Conservation (phyloP, 2,797 vertebrate genomes). For the Malurus splendens region DNA sequence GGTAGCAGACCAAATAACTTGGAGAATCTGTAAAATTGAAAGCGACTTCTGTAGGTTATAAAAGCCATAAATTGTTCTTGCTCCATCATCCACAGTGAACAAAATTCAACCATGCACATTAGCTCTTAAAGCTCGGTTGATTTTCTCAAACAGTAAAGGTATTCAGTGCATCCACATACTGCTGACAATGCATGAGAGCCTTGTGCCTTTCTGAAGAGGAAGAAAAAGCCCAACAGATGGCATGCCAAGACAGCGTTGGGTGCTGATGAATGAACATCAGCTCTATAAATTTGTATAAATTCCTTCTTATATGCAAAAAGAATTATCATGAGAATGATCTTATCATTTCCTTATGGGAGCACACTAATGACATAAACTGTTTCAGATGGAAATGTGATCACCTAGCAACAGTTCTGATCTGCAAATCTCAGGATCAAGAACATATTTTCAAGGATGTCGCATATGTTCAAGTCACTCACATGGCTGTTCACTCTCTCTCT, state of each 20-base stretch:
- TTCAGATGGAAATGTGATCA: neutral
- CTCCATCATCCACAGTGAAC: neutral
- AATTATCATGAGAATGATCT: neutral
- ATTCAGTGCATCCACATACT: neutral
- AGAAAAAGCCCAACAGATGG: neutral
- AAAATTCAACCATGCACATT: neutral
- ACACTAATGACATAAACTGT: neutral
- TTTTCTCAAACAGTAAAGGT: neutral
- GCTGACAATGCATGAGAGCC: neutral
- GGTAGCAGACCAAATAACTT: neutral
- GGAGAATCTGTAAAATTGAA: neutral
- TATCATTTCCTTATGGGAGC: neutral
- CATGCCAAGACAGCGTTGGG: neutral
- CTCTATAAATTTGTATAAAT: neutral
- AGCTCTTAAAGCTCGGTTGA: neutral
- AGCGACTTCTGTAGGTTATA: neutral
- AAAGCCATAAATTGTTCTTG: neutral
- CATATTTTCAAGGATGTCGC: neutral
- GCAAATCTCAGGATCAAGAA: neutral
- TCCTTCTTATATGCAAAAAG: neutral
- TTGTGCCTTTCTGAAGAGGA: neutral
- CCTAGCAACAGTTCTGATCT: neutral
- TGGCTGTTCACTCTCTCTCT: neutral
- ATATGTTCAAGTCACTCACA: neutral
- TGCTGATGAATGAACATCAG: neutral